Base-by-base conservation (phyloP, 2,888 invertebrate species). In the Prionchulus punctatus region DNA sequence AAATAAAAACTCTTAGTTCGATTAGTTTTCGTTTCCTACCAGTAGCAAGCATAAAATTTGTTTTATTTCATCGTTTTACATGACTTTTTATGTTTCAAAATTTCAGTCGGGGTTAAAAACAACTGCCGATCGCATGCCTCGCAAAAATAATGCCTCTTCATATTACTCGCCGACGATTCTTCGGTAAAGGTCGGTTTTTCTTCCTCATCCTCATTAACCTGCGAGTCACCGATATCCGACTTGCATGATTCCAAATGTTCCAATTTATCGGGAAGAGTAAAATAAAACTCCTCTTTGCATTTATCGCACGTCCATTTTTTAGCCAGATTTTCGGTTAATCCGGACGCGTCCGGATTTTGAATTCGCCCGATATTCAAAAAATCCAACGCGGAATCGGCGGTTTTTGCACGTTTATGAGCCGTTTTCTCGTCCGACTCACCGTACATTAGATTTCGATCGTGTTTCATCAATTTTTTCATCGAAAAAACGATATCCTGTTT, bases 1-100 rank as follows among this genome's bases (percentile, higher is more conserved):
- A n/a, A n/a, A n/a, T n/a, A n/a, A n/a, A n/a, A n/a, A n/a, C n/a
- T n/a, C n/a, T n/a, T n/a, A n/a, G n/a, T n/a, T n/a, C n/a, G n/a
- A n/a, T n/a, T n/a, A n/a, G n/a, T n/a, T n/a, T n/a, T n/a, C n/a
- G n/a, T n/a, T n/a, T n/a, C n/a, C n/a, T n/a, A n/a, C n/a, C n/a
- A n/a, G n/a, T n/a, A n/a, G n/a, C n/a, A n/a, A n/a, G n/a, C n/a
- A n/a, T n/a, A n/a, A n/a, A n/a, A n/a, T n/a, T n/a, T n/a, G n/a
- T n/a, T n/a, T n/a, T n/a, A n/a, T n/a, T n/a, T n/a, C n/a, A n/a
- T n/a, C n/a, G n/a, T n/a, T n/a, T n/a, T n/a, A n/a, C n/a, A n/a
- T n/a, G n/a, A n/a, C n/a, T 30, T 7, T 69, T 81, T 86, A 75
- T 92, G 91, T 65, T 80, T 84, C 60, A 91, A 77, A 70, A 88